phyloP scores from a whole-genome alignment of 2,888 invertebrate genomes.

The Pandemis corylana region DNA sequence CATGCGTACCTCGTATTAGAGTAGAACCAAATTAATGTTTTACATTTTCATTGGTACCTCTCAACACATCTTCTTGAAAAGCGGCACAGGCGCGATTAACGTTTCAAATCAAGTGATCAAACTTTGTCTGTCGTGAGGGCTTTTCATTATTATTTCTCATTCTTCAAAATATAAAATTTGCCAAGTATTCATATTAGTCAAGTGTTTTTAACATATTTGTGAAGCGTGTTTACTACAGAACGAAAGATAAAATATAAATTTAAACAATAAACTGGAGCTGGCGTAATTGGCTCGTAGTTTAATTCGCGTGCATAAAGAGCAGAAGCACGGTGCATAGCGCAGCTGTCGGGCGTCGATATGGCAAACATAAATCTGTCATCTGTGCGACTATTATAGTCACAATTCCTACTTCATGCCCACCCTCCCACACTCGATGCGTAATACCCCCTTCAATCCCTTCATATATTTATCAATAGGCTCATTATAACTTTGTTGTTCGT shows the following conservation, averaged over 20 bases:
- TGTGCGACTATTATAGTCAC: constrained; percentile 43
- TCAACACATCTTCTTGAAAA: constrained; percentile 30
- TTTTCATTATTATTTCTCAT: background rate
- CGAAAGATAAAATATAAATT: background rate
- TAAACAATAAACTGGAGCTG: background rate
- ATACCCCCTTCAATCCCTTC: background rate
- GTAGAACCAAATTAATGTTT: constrained; percentile 36
- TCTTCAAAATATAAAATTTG: background rate
- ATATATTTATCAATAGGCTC: background rate
- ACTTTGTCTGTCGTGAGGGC: background rate
- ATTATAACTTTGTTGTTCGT: background rate
- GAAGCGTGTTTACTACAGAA: background rate
- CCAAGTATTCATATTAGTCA: background rate
- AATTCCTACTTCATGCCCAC: background rate
- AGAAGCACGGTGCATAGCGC: constrained; percentile 53
- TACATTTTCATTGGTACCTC: constrained; percentile 41
- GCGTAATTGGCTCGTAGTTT: constrained; percentile 48
- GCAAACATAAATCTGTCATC: constrained; percentile 57
- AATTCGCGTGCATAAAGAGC: constrained; percentile 55
- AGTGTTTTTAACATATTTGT: background rate
- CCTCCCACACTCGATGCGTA: constrained; percentile 1
- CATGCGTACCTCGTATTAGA: background rate
- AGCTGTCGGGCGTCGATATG: constrained; percentile 56
- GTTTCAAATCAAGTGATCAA: constrained; percentile 12
- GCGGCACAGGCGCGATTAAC: constrained; percentile 8